A percentile compares a stretch with the other conserved stretches of the same genome.
phyloP scores from a whole-genome alignment of 2,113 vertebrate species.

The Ginglymostoma cirratum region DNA sequence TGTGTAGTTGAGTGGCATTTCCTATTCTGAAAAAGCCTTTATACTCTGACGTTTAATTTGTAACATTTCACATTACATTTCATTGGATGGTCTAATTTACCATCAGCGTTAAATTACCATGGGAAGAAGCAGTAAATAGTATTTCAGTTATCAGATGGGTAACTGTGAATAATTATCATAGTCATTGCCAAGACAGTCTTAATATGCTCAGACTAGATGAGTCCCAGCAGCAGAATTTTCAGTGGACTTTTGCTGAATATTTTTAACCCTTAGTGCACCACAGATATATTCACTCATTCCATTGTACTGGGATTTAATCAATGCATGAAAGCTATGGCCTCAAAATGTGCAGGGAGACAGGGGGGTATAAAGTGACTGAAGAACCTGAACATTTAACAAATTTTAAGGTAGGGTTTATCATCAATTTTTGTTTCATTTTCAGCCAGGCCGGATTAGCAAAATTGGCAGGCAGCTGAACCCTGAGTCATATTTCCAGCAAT shows the following conservation, averaged over 20 bases:
- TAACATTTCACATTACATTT: not conserved
- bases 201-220: not conserved
- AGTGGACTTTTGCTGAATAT: not conserved
- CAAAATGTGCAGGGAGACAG: not conserved
- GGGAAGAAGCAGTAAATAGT: not conserved
- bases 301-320: not conserved
- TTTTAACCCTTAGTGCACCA: not conserved
- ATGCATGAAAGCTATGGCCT: not conserved
- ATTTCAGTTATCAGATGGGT: not conserved
- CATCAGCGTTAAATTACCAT: not conserved
- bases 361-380: not conserved
- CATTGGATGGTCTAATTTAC: constrained; percentile 8
- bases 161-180: not conserved
- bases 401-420: not conserved
- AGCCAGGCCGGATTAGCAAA: not conserved
- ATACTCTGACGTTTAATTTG: not conserved
- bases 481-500: not conserved
- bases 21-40: not conserved
- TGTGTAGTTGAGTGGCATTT: not conserved
- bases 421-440: not conserved
- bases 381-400: not conserved
- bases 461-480: not conserved
- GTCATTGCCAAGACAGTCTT: not conserved
- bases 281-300: not conserved
- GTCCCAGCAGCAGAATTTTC: not conserved